Evolutionary conservation across 2,113 vertebrate species (phyloP).

Genomic region (Hipposideros armiger): DNA sequence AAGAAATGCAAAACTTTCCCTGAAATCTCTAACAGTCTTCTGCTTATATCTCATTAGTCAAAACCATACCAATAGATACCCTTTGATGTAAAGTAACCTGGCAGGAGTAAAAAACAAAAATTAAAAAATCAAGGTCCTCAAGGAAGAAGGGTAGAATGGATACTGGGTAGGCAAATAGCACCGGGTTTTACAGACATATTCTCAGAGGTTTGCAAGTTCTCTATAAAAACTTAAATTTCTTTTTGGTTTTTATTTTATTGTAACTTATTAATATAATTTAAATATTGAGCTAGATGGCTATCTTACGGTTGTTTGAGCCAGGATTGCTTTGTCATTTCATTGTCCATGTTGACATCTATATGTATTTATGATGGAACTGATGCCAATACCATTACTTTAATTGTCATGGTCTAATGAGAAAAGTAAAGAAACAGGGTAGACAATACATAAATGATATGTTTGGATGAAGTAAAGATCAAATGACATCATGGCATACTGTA

Average conservation of each 20-base stretch:
- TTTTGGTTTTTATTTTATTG: neutral
- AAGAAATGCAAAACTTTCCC: neutral
- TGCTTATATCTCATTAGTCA: neutral
- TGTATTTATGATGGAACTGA: neutral
- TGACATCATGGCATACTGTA: neutral
- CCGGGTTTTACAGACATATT: neutral
- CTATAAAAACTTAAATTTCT: neutral
- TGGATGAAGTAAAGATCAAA: neutral
- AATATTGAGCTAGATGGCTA: neutral
- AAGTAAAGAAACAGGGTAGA: neutral
- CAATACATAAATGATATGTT: neutral
- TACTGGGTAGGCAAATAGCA: neutral
- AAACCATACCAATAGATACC: neutral
- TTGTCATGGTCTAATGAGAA: conserved; percentile 2
- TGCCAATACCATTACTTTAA: conserved; percentile 22
- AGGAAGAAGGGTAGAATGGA: neutral
- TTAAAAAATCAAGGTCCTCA: neutral
- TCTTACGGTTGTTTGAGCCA: neutral
- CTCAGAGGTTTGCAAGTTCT: neutral
- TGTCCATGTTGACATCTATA: neutral
- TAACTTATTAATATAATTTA: conserved; percentile 26
- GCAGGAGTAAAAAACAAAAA: neutral
- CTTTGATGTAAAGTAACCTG: neutral
- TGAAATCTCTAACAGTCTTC: neutral
- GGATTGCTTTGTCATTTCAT: neutral